Percentiles rank a stretch among this genome's conserved stretches.
Evolutionary conservation across 2,113 vertebrate species (phyloP).

Genomic region (Formicarius rufipectus): DNA sequence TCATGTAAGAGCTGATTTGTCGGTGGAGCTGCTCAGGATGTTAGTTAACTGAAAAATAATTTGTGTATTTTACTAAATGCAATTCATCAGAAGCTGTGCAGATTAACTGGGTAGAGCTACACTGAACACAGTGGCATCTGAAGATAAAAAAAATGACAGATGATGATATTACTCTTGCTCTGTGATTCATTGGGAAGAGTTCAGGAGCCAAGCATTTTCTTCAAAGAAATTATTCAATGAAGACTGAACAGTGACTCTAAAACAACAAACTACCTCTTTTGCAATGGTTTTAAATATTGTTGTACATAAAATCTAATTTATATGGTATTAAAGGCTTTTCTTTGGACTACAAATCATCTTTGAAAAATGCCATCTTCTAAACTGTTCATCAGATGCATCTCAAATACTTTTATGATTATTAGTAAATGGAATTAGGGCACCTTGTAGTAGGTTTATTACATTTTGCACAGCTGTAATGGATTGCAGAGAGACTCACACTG

Average conservation of each 20-base stretch:
- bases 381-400: not conserved
- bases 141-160: constrained; percentile 36
- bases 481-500: not conserved
- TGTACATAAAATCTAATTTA: constrained; percentile 60
- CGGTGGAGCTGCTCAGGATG: not conserved
- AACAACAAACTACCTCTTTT: constrained; percentile 30
- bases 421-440: constrained; percentile 52
- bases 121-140: constrained; percentile 2
- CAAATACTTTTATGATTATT: constrained; percentile 40
- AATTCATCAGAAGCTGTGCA: not conserved
- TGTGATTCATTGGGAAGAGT: constrained; percentile 39
- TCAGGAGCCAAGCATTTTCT: not conserved
- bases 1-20: not conserved
- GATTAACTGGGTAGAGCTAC: not conserved
- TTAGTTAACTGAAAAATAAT: not conserved
- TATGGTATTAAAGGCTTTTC: constrained; percentile 30
- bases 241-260: constrained; percentile 21
- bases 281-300: constrained; percentile 37
- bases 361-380: constrained; percentile 21
- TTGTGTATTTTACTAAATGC: not conserved
- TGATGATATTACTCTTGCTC: not conserved
- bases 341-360: constrained; percentile 19
- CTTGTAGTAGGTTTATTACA: constrained; percentile 36
- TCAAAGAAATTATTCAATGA: constrained; percentile 6
- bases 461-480: constrained; percentile 1